A percentile compares a stretch with the other conserved stretches of the same genome.
phyloP scores from a whole-genome alignment of 2,888 invertebrate genomes.

The Theristus sp. region DNA sequence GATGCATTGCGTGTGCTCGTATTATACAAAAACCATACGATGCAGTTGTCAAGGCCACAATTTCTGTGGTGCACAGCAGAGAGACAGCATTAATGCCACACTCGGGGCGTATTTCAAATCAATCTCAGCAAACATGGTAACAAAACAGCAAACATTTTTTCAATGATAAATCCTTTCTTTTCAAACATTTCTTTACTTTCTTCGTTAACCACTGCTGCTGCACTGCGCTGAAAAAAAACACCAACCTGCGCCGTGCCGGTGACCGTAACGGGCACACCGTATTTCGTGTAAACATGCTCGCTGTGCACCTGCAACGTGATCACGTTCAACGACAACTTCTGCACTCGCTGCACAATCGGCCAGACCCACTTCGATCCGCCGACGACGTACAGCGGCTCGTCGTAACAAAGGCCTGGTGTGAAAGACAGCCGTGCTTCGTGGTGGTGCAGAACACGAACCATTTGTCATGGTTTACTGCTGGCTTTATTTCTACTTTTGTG shows the following conservation, averaged over 20 bases:
- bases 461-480: too few species aligned
- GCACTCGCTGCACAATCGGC: conserved; percentile 54
- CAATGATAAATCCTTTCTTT: neutral
- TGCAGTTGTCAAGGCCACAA: too few species aligned
- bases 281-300: conserved; percentile 81
- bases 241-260: conserved; percentile 86
- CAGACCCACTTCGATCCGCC: conserved; percentile 92
- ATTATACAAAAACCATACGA: too few species aligned
- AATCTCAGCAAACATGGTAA: neutral
- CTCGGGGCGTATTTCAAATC: too few species aligned
- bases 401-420: conserved; percentile 85
- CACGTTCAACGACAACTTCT: conserved; percentile 70
- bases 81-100: too few species aligned
- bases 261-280: conserved; percentile 87
- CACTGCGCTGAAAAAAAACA: too few species aligned
- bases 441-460: too few species aligned
- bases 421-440: too few species aligned
- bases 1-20: too few species aligned
- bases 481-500: too few species aligned
- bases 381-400: conserved; percentile 73
- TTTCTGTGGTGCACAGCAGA: too few species aligned
- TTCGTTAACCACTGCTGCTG: too few species aligned
- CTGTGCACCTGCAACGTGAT: conserved; percentile 92
- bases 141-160: neutral
- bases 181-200: neutral